These are phyloP conservation scores for Drosophila kepulauana DNA, from an alignment of 1,140 invertebrate species.

Conservation along the genomic window DNA sequence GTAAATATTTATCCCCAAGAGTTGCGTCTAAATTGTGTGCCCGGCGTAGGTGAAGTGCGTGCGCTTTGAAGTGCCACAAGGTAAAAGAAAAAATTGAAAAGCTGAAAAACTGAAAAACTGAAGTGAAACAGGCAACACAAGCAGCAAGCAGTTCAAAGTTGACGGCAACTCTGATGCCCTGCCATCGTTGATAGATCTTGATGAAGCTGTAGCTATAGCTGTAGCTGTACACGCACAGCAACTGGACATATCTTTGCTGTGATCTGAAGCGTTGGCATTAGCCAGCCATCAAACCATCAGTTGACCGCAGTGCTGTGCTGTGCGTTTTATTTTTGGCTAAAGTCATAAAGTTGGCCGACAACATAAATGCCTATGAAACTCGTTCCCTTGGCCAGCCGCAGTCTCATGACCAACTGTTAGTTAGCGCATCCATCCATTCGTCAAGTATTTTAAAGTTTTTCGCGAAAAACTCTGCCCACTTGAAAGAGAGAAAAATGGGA, in stretches of 20 bases:
- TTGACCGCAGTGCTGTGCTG: conserved; percentile 69
- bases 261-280: conserved; percentile 52
- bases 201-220: conserved; percentile 32
- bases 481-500: conserved; percentile 56
- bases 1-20: conserved; percentile 74
- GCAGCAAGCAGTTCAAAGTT: conserved; percentile 68
- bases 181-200: conserved; percentile 39
- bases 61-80: conserved; percentile 68
- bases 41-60: conserved; percentile 70
- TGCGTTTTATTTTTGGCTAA: conserved; percentile 81
- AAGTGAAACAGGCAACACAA: conserved; percentile 35
- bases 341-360: conserved; percentile 70
- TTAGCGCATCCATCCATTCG: conserved; percentile 77
- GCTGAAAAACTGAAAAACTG: conserved; percentile 12
- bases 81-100: conserved; percentile 18
- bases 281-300: conserved; percentile 18
- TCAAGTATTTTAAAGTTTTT: conserved; percentile 78
- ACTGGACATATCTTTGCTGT: conserved; percentile 61
- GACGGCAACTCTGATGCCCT: conserved; percentile 35
- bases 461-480: conserved; percentile 69
- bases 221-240: conserved; percentile 55
- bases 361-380: conserved; percentile 71
- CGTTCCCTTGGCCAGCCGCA: conserved; percentile 52
- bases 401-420: conserved; percentile 42
- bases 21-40: conserved; percentile 49